Evolutionary conservation across 2,797 vertebrate genomes (phyloP).

Genomic region (Anomalospiza imberbis): DNA sequence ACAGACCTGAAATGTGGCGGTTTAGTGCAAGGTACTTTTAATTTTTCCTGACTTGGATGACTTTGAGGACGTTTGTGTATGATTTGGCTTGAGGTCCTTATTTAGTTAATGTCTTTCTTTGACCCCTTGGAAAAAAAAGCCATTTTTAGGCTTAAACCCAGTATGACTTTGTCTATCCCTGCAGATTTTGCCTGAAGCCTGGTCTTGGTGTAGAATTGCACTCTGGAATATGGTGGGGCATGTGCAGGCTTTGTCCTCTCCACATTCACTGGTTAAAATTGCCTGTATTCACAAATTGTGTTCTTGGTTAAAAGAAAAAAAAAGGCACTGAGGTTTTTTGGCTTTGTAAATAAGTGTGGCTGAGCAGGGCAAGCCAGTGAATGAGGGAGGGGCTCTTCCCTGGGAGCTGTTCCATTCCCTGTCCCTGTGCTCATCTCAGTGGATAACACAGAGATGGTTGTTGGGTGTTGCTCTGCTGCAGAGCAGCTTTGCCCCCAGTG

Average conservation of each 20-base stretch:
- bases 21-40: neutral
- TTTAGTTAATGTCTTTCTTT: neutral
- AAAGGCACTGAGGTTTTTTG: neutral
- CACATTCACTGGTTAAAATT: neutral
- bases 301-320: neutral
- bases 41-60: neutral
- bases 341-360: neutral
- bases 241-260: neutral
- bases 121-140: neutral
- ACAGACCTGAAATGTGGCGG: neutral
- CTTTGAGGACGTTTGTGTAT: neutral
- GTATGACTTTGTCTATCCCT: neutral
- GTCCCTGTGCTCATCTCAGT: rapidly evolving
- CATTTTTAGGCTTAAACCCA: neutral
- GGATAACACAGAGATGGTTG: neutral
- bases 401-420: rapidly evolving
- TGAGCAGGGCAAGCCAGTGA: neutral
- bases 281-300: neutral
- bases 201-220: neutral
- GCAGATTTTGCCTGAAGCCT: neutral
- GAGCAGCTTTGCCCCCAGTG: neutral
- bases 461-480: neutral
- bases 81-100: neutral
- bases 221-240: neutral
- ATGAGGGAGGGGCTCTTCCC: neutral